Evolutionary conservation across 2,888 invertebrate genomes (phyloP).

Genomic region (Eupithecia insigniata): DNA sequence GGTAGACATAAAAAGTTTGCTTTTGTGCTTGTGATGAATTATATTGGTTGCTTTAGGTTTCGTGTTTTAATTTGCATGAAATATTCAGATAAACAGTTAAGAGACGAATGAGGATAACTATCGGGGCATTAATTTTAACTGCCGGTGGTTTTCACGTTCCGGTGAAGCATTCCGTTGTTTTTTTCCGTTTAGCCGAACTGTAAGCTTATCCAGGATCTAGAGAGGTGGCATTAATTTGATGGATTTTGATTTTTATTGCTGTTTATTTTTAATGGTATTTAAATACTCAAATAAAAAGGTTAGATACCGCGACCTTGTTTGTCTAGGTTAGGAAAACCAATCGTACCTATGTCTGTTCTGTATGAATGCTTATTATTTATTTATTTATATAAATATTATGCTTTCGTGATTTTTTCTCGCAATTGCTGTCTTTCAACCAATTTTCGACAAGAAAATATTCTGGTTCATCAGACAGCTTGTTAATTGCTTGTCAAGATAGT

Average conservation of each 20-base stretch:
- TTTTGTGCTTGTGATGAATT: slow-evolving; percentile 49
- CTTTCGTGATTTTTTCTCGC: neutral
- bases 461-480: neutral
- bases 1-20: slow-evolving; percentile 54
- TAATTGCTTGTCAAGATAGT: neutral
- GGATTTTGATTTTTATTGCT: slow-evolving; percentile 22
- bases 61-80: slow-evolving; percentile 44
- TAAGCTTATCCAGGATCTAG: slow-evolving; percentile 18
- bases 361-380: neutral
- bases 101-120: slow-evolving; percentile 40
- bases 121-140: slow-evolving; percentile 47
- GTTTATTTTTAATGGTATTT: neutral
- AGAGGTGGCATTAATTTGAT: slow-evolving; percentile 20
- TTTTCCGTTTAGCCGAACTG: slow-evolving; percentile 35
- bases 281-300: neutral
- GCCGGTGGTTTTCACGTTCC: slow-evolving; percentile 45
- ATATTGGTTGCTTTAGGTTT: slow-evolving; percentile 45
- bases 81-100: slow-evolving; percentile 41
- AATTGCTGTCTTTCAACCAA: neutral
- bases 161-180: slow-evolving; percentile 35
- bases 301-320: neutral
- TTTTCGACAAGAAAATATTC: neutral
- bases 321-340: neutral
- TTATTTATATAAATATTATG: too few species aligned
- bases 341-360: neutral